Evolutionary conservation across 2,888 invertebrate species (phyloP).

Genomic region (Mantis religiosa): DNA sequence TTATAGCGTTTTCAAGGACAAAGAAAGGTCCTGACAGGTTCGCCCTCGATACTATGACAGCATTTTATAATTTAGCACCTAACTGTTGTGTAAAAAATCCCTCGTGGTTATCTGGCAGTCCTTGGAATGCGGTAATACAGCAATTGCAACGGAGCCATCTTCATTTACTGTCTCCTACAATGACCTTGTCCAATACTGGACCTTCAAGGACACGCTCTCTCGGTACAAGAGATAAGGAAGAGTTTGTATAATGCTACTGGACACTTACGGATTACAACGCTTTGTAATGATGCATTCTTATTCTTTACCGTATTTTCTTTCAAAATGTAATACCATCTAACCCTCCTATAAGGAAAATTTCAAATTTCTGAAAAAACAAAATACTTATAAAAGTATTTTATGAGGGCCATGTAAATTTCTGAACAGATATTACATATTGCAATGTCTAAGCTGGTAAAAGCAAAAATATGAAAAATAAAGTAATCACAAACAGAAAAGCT

Average conservation of each 20-base stretch:
- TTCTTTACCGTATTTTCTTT: no score
- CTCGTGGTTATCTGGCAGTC: not conserved
- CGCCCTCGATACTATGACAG: not conserved
- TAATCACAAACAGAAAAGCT: no score
- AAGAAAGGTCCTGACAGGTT: not conserved
- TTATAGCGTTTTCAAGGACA: not conserved
- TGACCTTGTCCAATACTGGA: not conserved
- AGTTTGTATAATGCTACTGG: not conserved
- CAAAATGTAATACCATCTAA: no score
- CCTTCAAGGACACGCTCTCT: not conserved
- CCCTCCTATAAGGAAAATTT: no score
- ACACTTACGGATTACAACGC: no score
- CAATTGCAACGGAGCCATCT: not conserved
- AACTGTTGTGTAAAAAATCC: not conserved
- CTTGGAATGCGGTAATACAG: not conserved
- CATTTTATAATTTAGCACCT: not conserved
- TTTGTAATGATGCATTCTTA: no score
- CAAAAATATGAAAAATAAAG: no score
- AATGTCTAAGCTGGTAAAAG: no score
- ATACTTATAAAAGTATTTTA: no score
- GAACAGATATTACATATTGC: no score
- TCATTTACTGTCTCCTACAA: not conserved
- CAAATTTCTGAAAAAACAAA: no score
- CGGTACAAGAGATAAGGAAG: not conserved
- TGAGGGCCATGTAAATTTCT: no score